phyloP scores from a whole-genome alignment of 1,140 invertebrate genomes.

The Camponotus vicinus region DNA sequence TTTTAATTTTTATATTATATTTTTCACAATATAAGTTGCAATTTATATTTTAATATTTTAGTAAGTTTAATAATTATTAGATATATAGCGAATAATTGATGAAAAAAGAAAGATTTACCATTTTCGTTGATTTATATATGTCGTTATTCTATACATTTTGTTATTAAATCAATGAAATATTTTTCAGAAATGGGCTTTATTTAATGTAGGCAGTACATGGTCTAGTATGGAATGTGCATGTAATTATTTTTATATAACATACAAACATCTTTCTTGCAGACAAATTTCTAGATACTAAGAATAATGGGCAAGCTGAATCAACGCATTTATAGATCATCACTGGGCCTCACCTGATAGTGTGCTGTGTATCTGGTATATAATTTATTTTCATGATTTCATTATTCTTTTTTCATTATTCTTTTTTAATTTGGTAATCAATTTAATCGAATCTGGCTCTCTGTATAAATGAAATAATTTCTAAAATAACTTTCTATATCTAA shows the following conservation, averaged over 20 bases:
- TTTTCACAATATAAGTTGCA: neutral
- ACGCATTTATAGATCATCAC: slow-evolving; percentile 85
- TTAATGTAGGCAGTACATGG: slow-evolving; percentile 36
- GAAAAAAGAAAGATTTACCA: neutral
- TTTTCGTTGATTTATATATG: neutral
- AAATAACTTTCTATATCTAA: neutral
- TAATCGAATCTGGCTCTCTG: slow-evolving; percentile 67
- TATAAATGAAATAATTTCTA: slow-evolving; percentile 1
- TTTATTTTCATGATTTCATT: slow-evolving; percentile 83
- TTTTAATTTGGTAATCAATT: slow-evolving; percentile 72
- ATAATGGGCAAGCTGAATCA: slow-evolving; percentile 85
- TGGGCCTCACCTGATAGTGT: slow-evolving; percentile 82
- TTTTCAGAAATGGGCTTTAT: slow-evolving; percentile 46
- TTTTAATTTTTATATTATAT: slow-evolving; percentile 11
- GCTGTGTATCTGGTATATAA: slow-evolving; percentile 84
- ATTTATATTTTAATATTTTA: slow-evolving; percentile 8
- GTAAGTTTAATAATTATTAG: neutral
- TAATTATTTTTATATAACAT: slow-evolving; percentile 76
- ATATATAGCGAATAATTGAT: neutral
- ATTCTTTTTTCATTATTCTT: slow-evolving; percentile 59
- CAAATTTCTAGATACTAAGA: slow-evolving; percentile 85
- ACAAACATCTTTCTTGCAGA: slow-evolving; percentile 85
- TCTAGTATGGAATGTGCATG: slow-evolving; percentile 62
- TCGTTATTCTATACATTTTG: neutral
- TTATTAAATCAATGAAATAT: slow-evolving; percentile 13